Evolutionary conservation across 2,888 invertebrate species (phyloP).

Genomic region (Melieria picta): DNA sequence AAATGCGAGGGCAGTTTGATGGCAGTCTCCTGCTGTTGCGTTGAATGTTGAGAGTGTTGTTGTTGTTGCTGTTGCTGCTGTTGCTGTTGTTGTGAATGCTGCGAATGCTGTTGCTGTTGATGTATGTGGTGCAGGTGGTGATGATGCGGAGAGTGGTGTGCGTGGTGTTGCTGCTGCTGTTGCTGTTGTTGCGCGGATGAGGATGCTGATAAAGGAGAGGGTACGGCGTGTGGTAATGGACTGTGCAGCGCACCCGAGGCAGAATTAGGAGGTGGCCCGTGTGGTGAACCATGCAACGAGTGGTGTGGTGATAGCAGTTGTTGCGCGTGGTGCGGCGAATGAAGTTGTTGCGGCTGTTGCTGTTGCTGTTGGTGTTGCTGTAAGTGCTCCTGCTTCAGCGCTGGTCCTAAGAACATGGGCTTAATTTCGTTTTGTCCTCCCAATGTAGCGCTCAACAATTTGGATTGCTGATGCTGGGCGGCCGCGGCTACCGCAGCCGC

Average conservation of each 20-base stretch:
- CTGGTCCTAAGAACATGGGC: constrained; percentile 59
- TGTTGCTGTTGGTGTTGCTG: constrained; percentile 57
- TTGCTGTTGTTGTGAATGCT: constrained; percentile 54
- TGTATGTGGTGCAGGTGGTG: constrained; percentile 49
- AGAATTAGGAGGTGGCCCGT: constrained; percentile 37
- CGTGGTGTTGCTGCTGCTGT: constrained; percentile 57
- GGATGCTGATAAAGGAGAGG: constrained; percentile 30
- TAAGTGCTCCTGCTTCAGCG: constrained; percentile 59
- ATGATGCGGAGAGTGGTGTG: constrained; percentile 67
- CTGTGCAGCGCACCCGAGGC: constrained; percentile 34
- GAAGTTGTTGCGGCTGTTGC: constrained; percentile 49
- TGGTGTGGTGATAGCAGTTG: constrained; percentile 59
- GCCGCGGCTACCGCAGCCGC: constrained; percentile 57
- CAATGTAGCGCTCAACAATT: constrained; percentile 47
- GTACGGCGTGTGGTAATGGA: constrained; percentile 39
- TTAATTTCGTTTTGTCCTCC: constrained; percentile 51
- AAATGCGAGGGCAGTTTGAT: constrained; percentile 75
- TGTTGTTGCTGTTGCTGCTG: constrained; percentile 52
- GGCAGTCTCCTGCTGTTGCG: constrained; percentile 62
- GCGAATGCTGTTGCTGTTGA: constrained; percentile 31
- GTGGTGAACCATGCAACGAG: constrained; percentile 53
- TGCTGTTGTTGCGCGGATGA: constrained; percentile 31
- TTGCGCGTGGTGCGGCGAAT: constrained; percentile 54
- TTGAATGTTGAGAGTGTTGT: constrained; percentile 47
- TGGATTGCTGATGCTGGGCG: constrained; percentile 58